A percentile compares a stretch with the other conserved stretches of the same genome.
Evolutionary conservation across 1,140 invertebrate genomes (phyloP).

Genomic region (Venturia canescens): DNA sequence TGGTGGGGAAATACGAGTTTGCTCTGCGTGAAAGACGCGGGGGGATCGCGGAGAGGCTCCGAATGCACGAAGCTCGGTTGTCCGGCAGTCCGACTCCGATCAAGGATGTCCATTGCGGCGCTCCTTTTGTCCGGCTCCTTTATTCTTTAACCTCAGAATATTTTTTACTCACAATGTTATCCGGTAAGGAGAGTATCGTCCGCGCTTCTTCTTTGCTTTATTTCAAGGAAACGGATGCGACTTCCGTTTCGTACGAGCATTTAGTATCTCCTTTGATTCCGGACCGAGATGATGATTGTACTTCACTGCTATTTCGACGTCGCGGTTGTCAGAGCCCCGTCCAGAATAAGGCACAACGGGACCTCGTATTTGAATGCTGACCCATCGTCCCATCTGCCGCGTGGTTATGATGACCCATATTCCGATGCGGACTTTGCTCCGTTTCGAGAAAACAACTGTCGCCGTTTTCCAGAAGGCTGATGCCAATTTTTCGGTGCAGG

Average conservation of each 20-base stretch:
- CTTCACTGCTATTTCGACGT: not conserved
- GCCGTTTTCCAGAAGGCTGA: too few relatives aligned
- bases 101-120: slow-evolving; percentile 59
- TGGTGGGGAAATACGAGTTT: slow-evolving; percentile 31
- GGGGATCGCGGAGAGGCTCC: not conserved
- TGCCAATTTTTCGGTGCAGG: too few relatives aligned
- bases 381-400: too few relatives aligned
- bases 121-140: slow-evolving; percentile 51
- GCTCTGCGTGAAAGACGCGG: not conserved
- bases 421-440: too few relatives aligned
- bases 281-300: not conserved
- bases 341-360: too few relatives aligned
- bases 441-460: too few relatives aligned
- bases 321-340: too few relatives aligned
- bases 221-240: not conserved
- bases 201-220: not conserved
- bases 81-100: slow-evolving; percentile 50
- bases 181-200: not conserved
- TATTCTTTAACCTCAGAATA: not conserved
- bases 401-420: too few relatives aligned
- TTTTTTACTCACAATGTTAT: slow-evolving; percentile 14
- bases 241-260: not conserved
- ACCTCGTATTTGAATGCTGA: too few relatives aligned
- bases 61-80: not conserved
- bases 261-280: not conserved